These are phyloP conservation scores for Cephus pygmeus DNA, from an alignment of 2,888 invertebrate genomes.

Conservation along the genomic window DNA sequence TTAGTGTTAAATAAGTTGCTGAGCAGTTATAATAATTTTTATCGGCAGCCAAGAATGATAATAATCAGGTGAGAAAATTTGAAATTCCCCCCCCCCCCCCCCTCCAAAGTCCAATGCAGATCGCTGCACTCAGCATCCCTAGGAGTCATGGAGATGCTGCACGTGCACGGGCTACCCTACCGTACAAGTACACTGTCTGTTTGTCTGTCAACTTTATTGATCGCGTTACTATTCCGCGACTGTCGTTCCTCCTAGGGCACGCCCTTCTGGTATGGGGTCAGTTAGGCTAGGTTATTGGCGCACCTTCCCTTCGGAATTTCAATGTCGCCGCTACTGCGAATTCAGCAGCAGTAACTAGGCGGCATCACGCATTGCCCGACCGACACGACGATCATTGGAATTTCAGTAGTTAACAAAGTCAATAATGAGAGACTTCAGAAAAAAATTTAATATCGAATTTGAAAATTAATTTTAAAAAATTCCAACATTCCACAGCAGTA, in stretches of 20 bases:
- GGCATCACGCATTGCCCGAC: neutral
- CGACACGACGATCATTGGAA: neutral
- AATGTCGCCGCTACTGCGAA: neutral
- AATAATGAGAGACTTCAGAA: no score
- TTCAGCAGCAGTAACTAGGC: neutral
- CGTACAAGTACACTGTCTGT: neutral
- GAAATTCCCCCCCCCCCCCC: neutral
- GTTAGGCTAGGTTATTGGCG: constrained; percentile 9
- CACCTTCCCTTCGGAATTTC: neutral
- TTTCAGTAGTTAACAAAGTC: neutral
- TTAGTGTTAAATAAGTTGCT: neutral
- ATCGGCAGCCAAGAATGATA: neutral
- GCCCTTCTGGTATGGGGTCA: neutral
- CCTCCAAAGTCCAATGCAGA: neutral
- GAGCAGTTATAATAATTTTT: neutral
- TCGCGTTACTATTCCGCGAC: constrained; percentile 7
- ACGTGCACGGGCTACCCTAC: neutral
- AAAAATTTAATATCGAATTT: no score
- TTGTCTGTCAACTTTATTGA: neutral
- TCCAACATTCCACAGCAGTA: no score
- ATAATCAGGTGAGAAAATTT: neutral
- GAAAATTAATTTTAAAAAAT: no score
- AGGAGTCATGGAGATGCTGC: neutral
- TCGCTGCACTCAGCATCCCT: neutral
- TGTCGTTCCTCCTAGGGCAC: constrained; percentile 12